phyloP scores from a whole-genome alignment of 1,140 invertebrate species.

The Stegodyphus mimosarum region DNA sequence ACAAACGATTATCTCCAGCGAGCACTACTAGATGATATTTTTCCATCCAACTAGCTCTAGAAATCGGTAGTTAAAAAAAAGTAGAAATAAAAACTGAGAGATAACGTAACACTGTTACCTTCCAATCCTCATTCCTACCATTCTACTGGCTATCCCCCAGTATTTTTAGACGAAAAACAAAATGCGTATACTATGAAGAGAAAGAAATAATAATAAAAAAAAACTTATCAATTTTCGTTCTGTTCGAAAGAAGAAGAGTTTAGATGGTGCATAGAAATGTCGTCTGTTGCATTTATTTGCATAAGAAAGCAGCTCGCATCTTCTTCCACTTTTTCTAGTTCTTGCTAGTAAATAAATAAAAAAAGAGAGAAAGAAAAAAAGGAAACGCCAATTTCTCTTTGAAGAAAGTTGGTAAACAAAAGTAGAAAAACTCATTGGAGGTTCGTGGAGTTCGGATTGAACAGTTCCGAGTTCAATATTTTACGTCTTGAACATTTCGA shows the following conservation, averaged over 20 bases:
- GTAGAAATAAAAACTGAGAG: too few species aligned
- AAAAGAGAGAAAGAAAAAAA: constrained; percentile 12
- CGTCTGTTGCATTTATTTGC: constrained; percentile 59
- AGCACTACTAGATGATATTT: too few species aligned
- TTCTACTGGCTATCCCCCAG: too few species aligned
- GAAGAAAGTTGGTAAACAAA: constrained; percentile 59
- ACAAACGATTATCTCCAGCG: too few species aligned
- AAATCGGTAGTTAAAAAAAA: too few species aligned
- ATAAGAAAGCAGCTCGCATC: constrained; percentile 47
- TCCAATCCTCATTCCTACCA: too few species aligned
- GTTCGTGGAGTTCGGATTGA: constrained; percentile 51
- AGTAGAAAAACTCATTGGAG: constrained; percentile 34
- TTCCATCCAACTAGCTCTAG: too few species aligned
- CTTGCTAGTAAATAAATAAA: neutral
- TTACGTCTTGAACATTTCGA: constrained; percentile 37
- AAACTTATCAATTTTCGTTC: constrained; percentile 59
- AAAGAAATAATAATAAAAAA: constrained; percentile 25
- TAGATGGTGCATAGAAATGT: constrained; percentile 52
- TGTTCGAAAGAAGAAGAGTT: constrained; percentile 49
- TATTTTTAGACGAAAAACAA: constrained; percentile 42
- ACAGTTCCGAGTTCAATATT: constrained; percentile 31
- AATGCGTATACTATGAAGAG: neutral
- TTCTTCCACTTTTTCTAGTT: constrained; percentile 11
- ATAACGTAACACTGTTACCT: too few species aligned
- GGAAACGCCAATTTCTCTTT: constrained; percentile 52